Evolutionary conservation across 2,797 vertebrate species (phyloP), one percentile per base, ranked within the genome.

Genomic region (Natrix natrix): DNA sequence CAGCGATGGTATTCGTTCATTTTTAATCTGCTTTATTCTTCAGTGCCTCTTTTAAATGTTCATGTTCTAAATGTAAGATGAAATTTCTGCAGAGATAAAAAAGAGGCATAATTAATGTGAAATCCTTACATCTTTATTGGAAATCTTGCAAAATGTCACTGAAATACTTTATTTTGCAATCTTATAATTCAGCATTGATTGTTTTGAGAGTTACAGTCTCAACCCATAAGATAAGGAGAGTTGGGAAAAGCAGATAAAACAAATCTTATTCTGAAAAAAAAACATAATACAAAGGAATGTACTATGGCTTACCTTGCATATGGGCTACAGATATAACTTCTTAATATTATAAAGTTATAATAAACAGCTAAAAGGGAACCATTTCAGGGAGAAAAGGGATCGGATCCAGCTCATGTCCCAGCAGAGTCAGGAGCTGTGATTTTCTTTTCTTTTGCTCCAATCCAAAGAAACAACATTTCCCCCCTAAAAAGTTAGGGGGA

Each of bases 41-140:
- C 92, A 92, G 2, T 92, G 24, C 5, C 32, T 37, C 16, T 91
- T 94, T 92, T 94, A 87, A 91, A 92, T n/a, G 1, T 20, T 92
- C 94, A 94, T 95, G 94, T 95, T 95, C 52, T 95, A 97, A 95
- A 97, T 90, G 92, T 43, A 90, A 94, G 0, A 0, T 8, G 87
- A 28, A 94, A 91, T 91, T 94, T 96, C 96, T 97, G 95, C 91
- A 95, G 93, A 96, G 94, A 48, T n/a, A 59, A 78, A 78, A 22
- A 86, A 83, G 24, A 86, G 14, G 88, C 52, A 61, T 69, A 55
- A 83, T 89, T 89, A 69, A 91, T 55, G 54, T 91, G 17, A 86
- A 28, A 37, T 66, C n/a, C 14, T 90, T 69, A 48, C 26, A 90
- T 48, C 24, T 90, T 48, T 87, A 26, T 63, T 88, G 37, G 69